Base-by-base conservation (phyloP, 2,113 vertebrate genomes). In the Pithys albifrons region DNA sequence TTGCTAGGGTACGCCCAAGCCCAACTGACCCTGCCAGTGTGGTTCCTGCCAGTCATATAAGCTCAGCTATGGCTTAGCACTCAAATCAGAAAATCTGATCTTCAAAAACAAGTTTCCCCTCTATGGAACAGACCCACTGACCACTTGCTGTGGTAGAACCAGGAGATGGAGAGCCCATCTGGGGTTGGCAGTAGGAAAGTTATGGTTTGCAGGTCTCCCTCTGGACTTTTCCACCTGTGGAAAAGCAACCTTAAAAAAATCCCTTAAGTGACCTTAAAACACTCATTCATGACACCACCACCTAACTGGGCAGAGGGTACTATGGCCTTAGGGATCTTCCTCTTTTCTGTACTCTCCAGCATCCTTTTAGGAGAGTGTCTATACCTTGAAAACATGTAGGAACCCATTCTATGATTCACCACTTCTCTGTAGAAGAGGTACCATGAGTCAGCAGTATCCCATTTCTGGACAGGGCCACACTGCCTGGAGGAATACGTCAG, bases 121-220 rank as follows among this genome's bases (percentile, higher is more conserved):
- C 16, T 28, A 3, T 0, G 2, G 28, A 49, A 14, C 17, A 75
- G 54, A 65, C 6, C 15, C 37, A 12, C 13, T 39, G 62, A 51
- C 27, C 5, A 4, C 18, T 39, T 2, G 1, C 2, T 67, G 33
- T 2, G 2, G 29, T 29, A 46, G 14, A 29, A 33, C 27, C 5
- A 54, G 25, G 25, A 27, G 10, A 54, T 14, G 20, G 28, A 22
- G n/a, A 70, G 11, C 14, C 9, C 45, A 24, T 10, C n/a, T 46
- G 62, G 24, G 54, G 4, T 0, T 66, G 69, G 13, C 17, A 10
- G 22, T 15, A 18, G 28, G 66, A 82, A 70, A 80, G 8, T 43
- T 29, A 12, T 2, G 4, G 19, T 49, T 17, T 64, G 14, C 19
- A 28, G 9, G 14, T 83, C 14, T 57, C 13, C 10, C 54, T 77